Evolutionary conservation across 2,888 invertebrate species (phyloP).

Genomic region (Cotesia congregata): DNA sequence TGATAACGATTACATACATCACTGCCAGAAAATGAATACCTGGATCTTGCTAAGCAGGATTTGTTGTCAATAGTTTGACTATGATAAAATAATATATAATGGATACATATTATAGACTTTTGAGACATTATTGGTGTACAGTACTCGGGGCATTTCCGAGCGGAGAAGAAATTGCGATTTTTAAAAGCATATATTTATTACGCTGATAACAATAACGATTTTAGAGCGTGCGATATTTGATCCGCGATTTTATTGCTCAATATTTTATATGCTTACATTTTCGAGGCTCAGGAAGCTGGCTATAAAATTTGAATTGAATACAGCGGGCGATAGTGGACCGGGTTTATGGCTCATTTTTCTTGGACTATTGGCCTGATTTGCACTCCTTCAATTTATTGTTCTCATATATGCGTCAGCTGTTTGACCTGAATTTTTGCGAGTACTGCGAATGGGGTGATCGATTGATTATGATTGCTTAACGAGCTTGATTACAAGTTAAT

Average conservation of each 20-base stretch:
- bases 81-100: background rate
- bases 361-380: constrained; percentile 11
- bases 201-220: constrained; percentile 27
- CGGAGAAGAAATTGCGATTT: no score
- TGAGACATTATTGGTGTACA: background rate
- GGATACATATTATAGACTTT: no score
- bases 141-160: no score
- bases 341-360: constrained; percentile 52
- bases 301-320: constrained; percentile 61
- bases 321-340: constrained; percentile 27
- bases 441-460: constrained; percentile 19
- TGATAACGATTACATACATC: background rate
- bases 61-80: background rate
- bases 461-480: constrained; percentile 22
- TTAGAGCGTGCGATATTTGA: constrained; percentile 47
- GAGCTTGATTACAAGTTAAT: background rate
- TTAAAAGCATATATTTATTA: no score
- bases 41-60: constrained; percentile 3
- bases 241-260: constrained; percentile 57
- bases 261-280: constrained; percentile 58
- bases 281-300: constrained; percentile 48
- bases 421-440: background rate
- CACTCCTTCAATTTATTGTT: constrained; percentile 10
- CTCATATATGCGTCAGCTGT: constrained; percentile 29
- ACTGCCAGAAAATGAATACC: background rate